Evolutionary conservation across 2,888 invertebrate genomes (phyloP).

Genomic region (Lycophotia porphyrea): DNA sequence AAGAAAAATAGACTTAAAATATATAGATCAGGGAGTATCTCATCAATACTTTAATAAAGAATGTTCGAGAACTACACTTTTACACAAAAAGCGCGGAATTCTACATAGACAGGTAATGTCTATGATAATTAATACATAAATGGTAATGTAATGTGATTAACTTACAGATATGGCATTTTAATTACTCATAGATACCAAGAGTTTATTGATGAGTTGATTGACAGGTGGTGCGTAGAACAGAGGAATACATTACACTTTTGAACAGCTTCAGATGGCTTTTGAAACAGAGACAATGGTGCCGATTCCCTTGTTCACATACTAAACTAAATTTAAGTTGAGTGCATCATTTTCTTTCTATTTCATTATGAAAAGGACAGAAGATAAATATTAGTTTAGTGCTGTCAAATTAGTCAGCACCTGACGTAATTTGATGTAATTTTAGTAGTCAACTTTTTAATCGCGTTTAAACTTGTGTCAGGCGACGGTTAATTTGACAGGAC

Average conservation of each 20-base stretch:
- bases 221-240: background rate
- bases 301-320: too few relatives aligned
- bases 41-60: background rate
- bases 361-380: too few relatives aligned
- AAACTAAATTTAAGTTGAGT: too few relatives aligned
- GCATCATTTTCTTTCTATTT: too few relatives aligned
- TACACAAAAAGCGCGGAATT: conserved; percentile 16
- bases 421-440: too few relatives aligned
- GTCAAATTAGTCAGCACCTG: too few relatives aligned
- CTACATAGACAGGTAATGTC: conserved; percentile 5
- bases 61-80: conserved; percentile 1
- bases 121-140: background rate
- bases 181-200: background rate
- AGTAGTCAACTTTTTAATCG: too few relatives aligned
- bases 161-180: background rate
- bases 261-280: background rate
- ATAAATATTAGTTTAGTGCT: too few relatives aligned
- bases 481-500: too few relatives aligned
- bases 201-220: background rate
- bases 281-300: background rate
- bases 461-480: too few relatives aligned
- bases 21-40: background rate
- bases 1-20: too few relatives aligned
- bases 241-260: background rate
- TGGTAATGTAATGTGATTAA: conserved; percentile 14